Conservation (phyloP, 1,140 invertebrate species). For the Planococcus citri region DNA sequence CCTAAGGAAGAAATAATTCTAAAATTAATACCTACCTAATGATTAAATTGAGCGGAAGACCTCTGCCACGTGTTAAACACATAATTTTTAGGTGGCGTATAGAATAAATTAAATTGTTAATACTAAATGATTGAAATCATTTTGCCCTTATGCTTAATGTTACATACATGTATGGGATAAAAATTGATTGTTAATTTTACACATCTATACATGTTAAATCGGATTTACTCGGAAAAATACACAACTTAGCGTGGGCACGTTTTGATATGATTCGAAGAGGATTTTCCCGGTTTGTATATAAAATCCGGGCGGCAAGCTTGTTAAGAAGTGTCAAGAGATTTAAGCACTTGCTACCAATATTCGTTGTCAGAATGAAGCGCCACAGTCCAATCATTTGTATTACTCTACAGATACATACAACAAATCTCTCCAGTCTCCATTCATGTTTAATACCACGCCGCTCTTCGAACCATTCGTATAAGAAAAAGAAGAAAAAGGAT, state of each 20-base stretch:
- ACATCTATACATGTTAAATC: background rate
- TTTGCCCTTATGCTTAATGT: too few relatives aligned
- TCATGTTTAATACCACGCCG: background rate
- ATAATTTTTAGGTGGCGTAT: too few relatives aligned
- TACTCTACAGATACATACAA: background rate
- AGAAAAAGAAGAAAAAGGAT: background rate
- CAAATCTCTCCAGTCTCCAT: background rate
- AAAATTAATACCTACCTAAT: too few relatives aligned
- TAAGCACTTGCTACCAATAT: slow-evolving; percentile 10
- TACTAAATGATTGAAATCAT: too few relatives aligned
- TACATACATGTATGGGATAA: too few relatives aligned
- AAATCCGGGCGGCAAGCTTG: background rate
- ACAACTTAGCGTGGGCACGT: background rate
- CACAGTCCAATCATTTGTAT: background rate
- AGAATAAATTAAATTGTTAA: too few relatives aligned
- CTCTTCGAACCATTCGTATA: background rate
- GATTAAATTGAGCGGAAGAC: too few relatives aligned
- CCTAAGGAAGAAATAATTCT: too few relatives aligned
- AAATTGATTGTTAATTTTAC: background rate
- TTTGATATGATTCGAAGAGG: slow-evolving; percentile 9
- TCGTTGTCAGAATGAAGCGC: slow-evolving; percentile 13
- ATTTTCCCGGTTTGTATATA: slow-evolving; percentile 8
- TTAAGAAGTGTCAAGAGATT: slow-evolving; percentile 19
- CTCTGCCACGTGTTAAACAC: too few relatives aligned
- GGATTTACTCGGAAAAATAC: background rate